Evolutionary conservation across 1,140 invertebrate species (phyloP), one percentile per base, ranked within the genome.

Genomic region (Physella acuta): DNA sequence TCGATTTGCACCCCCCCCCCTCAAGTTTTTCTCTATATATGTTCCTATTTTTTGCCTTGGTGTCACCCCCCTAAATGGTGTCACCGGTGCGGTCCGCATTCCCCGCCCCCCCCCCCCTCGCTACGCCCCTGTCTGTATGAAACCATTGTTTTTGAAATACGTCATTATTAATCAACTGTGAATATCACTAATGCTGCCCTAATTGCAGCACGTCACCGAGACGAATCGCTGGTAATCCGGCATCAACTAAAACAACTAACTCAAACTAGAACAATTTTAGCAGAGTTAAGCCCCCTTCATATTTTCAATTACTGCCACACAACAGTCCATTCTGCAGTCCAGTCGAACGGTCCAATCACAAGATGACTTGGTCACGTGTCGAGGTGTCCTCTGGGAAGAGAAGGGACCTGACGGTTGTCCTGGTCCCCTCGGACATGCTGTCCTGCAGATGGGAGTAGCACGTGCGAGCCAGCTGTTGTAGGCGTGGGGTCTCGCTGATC

Each of bases 361-460:
- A 44, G 39, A 8, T 20, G 8, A 44, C 39, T 44, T 11, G 39
- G 8, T 44, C 20, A 44, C 20, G 8, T 8, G 8, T 20, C 39
- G 20, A 44, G 8, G 20, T 44, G 8, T 44, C 8, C 8, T 8
- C 37, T 33, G 65, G 70, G 51, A 58, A 76, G 20, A 76, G 20
- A 73, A 78, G 73, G 5, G 56, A 39, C 16, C 71, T 63, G n/a
- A 78, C 70, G n/a, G 73, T 70, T 33, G 71, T 61, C 8, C 44
- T 59, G 14, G 70, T 59, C 31, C 73, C 71, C 53, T 72, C 73
- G 34, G 75, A 69, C 76, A 78, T 78, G 8, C 72, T 67, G 16
- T 44, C 26, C 52, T 72, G 72, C 0, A 74, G n/a, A 28, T 62
- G 39, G 14, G 62, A 49, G 58, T 74, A 78, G 68, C 73, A 72